Conservation (phyloP, 2,797 vertebrate genomes). For the Mormyrus proboscirostris region DNA sequence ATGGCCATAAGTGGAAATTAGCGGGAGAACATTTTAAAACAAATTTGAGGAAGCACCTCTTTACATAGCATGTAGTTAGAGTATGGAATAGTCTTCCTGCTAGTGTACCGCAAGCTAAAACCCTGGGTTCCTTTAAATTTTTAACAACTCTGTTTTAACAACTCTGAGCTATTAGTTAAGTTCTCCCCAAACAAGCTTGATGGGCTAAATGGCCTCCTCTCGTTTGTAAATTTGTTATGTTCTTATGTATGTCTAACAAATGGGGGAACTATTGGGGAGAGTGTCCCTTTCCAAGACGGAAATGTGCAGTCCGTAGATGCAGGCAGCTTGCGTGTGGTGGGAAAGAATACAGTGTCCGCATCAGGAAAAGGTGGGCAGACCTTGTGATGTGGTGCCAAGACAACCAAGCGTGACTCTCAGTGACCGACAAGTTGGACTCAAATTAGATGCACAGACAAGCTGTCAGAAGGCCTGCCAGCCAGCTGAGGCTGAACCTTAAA, state of each 20-base stretch:
- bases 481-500: neutral
- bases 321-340: neutral
- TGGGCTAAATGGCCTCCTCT: too few relatives aligned
- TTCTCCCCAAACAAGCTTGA: too few relatives aligned
- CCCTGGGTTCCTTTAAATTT: too few relatives aligned
- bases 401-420: neutral
- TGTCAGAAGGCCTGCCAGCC: neutral
- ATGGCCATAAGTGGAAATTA: too few relatives aligned
- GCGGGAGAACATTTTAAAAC: too few relatives aligned
- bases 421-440: neutral
- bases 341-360: neutral
- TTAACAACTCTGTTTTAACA: too few relatives aligned
- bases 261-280: neutral
- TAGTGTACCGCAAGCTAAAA: too few relatives aligned
- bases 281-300: neutral
- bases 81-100: too few relatives aligned
- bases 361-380: neutral
- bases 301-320: neutral
- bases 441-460: neutral
- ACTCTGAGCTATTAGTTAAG: too few relatives aligned
- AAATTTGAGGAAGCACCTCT: too few relatives aligned
- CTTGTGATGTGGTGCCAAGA: neutral
- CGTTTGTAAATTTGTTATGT: too few relatives aligned
- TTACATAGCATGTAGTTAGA: too few relatives aligned
- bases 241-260: neutral